phyloP scores from a whole-genome alignment of 2,113 vertebrate genomes.

The Plecotus auritus region DNA sequence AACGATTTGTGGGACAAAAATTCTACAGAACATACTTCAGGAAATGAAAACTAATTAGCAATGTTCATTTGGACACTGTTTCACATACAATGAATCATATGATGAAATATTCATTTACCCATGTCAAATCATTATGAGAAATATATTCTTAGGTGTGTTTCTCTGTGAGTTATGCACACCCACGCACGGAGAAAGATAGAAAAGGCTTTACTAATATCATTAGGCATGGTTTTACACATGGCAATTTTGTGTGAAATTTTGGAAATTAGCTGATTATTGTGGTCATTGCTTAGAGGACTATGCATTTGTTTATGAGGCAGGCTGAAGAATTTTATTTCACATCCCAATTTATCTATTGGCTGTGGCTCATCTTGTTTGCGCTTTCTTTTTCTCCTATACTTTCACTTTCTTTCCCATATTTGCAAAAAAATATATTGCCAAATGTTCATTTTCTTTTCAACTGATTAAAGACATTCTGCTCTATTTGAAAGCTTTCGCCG shows the following conservation, averaged over 20 bases:
- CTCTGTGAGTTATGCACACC: not conserved
- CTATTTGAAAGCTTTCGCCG: not conserved
- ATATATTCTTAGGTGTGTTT: not conserved
- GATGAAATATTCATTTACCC: not conserved
- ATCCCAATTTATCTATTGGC: not conserved
- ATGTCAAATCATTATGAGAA: not conserved
- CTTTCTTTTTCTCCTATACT: not conserved
- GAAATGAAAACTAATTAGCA: not conserved
- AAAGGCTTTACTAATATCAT: not conserved
- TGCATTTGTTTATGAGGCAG: not conserved
- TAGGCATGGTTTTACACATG: not conserved
- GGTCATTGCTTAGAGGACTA: not conserved
- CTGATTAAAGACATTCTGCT: not conserved
- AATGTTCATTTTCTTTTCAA: not conserved
- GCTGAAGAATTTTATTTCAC: not conserved
- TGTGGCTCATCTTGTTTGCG: not conserved
- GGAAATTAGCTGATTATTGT: not conserved
- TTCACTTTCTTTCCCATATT: not conserved
- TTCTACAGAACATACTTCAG: not conserved
- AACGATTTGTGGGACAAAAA: not conserved
- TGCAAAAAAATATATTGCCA: not conserved
- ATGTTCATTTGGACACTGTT: not conserved
- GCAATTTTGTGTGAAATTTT: not conserved
- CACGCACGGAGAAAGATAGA: not conserved
- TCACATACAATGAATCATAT: not conserved